Percentiles rank a stretch among this genome's conserved stretches.
Conservation (phyloP, 2,113 vertebrate genomes). For the Pangasianodon hypophthalmus region DNA sequence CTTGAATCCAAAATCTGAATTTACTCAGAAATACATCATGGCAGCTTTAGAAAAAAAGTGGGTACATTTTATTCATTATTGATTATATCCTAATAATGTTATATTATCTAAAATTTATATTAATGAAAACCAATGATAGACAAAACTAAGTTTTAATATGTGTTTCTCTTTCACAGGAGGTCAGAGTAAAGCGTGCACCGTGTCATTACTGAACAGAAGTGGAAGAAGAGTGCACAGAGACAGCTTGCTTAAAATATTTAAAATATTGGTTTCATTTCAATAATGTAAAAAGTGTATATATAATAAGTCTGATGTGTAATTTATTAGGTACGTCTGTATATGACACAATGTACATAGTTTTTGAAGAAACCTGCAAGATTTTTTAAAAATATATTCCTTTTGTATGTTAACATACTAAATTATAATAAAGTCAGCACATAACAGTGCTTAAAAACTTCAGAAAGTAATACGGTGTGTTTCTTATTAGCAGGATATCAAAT, state of each 20-base stretch:
- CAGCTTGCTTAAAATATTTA: background rate
- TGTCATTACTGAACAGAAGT: slow-evolving; percentile 7
- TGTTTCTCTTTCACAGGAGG: too few species aligned
- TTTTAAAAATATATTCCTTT: background rate
- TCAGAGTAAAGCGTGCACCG: background rate
- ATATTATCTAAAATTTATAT: background rate
- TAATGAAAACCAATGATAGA: too few species aligned
- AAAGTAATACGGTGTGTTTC: background rate
- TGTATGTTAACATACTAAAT: background rate
- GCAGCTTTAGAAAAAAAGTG: too few species aligned
- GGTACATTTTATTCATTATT: background rate
- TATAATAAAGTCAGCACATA: slow-evolving; percentile 22
- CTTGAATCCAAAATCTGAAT: too few species aligned
- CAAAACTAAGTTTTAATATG: too few species aligned
- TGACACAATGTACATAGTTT: background rate
- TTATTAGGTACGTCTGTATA: background rate
- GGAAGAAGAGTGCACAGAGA: background rate
- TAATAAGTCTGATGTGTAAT: background rate
- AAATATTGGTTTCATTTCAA: background rate
- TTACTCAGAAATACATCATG: too few species aligned
- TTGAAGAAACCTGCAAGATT: background rate
- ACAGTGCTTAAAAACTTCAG: background rate
- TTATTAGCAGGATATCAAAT: background rate
- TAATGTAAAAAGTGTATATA: background rate
- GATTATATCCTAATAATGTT: background rate